These are phyloP conservation scores for Drosophila melanica DNA, from an alignment of 1,140 invertebrate species.

Conservation along the genomic window DNA sequence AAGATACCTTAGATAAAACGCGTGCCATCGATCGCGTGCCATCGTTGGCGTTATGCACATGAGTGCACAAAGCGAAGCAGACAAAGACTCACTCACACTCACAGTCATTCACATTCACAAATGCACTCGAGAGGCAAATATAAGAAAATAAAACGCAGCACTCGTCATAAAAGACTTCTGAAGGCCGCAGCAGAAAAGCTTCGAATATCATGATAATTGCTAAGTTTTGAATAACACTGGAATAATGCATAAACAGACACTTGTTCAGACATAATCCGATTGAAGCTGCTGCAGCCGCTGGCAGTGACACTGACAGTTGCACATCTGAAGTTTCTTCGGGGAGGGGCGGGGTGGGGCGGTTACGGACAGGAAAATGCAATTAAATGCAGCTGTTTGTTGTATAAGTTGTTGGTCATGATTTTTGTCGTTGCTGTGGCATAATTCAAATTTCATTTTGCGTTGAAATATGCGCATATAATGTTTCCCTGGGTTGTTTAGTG, in stretches of 20 bases:
- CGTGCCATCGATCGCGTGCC: constrained; percentile 61
- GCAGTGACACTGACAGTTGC: constrained; percentile 34
- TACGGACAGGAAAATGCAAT: constrained; percentile 64
- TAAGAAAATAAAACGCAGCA: constrained; percentile 33
- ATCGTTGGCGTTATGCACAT: constrained; percentile 59
- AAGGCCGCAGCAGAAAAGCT: constrained; percentile 38
- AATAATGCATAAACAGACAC: constrained; percentile 2
- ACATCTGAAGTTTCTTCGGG: constrained; percentile 39
- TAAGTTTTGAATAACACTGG: constrained; percentile 44
- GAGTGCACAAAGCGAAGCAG: constrained; percentile 58
- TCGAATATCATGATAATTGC: constrained; percentile 63
- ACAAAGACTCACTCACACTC: constrained; percentile 16
- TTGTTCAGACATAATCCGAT: constrained; percentile 21
- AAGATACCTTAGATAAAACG: constrained; percentile 12
- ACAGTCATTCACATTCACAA: constrained; percentile 25
- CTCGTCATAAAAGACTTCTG: constrained; percentile 45
- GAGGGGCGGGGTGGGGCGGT: background rate
- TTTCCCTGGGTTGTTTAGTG: constrained; percentile 24
- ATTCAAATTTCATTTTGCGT: constrained; percentile 60
- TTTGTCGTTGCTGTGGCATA: constrained; percentile 34
- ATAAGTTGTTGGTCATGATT: constrained; percentile 7
- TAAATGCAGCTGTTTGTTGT: constrained; percentile 35
- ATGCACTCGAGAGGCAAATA: constrained; percentile 61
- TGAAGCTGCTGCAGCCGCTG: constrained; percentile 17
- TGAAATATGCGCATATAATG: constrained; percentile 57